Percentiles rank a stretch among this genome's conserved stretches.
phyloP scores from a whole-genome alignment of 1,140 invertebrate species.

The Drosophila sp. region DNA sequence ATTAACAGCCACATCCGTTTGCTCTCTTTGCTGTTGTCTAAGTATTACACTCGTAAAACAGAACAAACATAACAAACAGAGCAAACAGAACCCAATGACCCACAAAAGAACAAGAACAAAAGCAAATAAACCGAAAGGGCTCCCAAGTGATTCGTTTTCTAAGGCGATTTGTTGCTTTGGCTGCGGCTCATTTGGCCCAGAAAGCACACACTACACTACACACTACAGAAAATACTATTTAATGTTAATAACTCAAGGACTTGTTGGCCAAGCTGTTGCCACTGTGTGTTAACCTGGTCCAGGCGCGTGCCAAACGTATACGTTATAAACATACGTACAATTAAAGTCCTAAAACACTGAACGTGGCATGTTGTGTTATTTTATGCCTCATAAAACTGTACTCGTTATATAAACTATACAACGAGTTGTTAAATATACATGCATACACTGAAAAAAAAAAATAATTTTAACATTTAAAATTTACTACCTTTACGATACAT shows the following conservation, averaged over 20 bases:
- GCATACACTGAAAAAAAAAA: no score
- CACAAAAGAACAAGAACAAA: constrained; percentile 34
- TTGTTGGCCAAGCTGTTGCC: constrained; percentile 37
- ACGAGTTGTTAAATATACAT: constrained; percentile 31
- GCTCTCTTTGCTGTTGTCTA: constrained; percentile 1
- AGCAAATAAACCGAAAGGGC: constrained; percentile 45
- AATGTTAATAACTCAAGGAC: constrained; percentile 77
- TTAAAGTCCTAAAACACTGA: constrained; percentile 22
- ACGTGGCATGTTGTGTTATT: constrained; percentile 51
- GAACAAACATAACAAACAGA: no score
- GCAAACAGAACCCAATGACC: constrained; percentile 31
- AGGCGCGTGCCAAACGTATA: constrained; percentile 24
- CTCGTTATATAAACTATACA: constrained; percentile 50
- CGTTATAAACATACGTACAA: no score
- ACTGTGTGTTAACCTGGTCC: constrained; percentile 15
- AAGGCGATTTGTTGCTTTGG: constrained; percentile 49
- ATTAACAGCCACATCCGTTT: constrained; percentile 9
- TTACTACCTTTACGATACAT: no score
- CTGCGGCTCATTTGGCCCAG: constrained; percentile 69
- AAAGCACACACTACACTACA: constrained; percentile 15
- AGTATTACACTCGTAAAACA: constrained; percentile 37
- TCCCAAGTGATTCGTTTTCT: constrained; percentile 64
- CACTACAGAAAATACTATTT: constrained; percentile 50
- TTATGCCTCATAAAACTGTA: constrained; percentile 76
- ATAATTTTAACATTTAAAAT: no score